Percentiles rank a stretch among this genome's conserved stretches.
Conservation (phyloP, 2,113 vertebrate species). For the Ardeotis arabs region DNA sequence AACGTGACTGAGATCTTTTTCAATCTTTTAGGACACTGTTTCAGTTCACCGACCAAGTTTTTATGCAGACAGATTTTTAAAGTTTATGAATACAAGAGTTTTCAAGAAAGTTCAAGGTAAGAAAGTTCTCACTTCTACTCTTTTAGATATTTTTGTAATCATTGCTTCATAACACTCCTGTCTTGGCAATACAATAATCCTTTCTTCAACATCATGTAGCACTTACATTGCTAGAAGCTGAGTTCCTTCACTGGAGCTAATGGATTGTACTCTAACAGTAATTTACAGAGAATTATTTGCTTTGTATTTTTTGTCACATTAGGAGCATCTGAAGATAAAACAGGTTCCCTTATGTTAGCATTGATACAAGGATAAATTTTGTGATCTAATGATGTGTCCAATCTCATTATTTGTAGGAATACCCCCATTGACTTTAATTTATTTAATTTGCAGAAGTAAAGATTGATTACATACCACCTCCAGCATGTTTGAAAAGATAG, state of each 20-base stretch:
- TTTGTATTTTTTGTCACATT: not conserved
- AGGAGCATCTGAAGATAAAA: not conserved
- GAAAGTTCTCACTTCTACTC: slow-evolving; percentile 7
- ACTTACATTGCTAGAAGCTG: not conserved
- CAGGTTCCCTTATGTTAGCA: not conserved
- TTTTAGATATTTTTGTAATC: not conserved
- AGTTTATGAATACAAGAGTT: slow-evolving; percentile 95
- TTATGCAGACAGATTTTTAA: slow-evolving; percentile 96
- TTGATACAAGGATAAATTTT: not conserved
- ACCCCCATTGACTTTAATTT: not conserved
- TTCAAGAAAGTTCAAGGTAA: slow-evolving; percentile 96
- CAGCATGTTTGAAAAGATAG: not conserved
- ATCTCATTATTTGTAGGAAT: not conserved
- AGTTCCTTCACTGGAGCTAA: not conserved
- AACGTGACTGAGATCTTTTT: not conserved
- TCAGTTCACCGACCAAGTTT: slow-evolving; percentile 96
- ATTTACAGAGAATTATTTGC: not conserved
- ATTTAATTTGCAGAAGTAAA: not conserved
- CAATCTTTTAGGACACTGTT: slow-evolving; percentile 87
- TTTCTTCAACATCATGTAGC: not conserved
- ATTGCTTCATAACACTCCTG: not conserved
- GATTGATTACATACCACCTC: not conserved
- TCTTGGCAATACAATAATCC: not conserved
- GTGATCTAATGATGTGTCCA: not conserved
- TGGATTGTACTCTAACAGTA: not conserved